Evolutionary conservation across 30 jellyfish, hydroid and myxozoan genomes (phyloP).

Genomic region (Catostylus mosaicus): DNA sequence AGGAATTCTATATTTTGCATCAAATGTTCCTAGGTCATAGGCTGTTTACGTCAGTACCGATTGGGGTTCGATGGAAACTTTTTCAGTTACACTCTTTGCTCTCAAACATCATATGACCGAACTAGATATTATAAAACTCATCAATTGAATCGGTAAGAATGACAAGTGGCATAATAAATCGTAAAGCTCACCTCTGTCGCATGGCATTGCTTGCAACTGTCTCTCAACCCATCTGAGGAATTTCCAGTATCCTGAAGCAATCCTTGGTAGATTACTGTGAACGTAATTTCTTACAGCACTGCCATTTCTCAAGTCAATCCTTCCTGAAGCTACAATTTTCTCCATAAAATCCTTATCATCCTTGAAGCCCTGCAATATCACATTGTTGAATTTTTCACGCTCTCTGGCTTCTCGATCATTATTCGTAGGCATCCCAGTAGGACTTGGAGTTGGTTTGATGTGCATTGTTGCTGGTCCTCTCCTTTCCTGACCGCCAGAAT

Average conservation of each 20-base stretch:
- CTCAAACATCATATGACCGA: no score
- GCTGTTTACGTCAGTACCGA: no score
- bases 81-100: no score
- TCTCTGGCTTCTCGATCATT: not conserved
- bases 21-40: no score
- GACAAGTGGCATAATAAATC: no score
- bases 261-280: not conserved
- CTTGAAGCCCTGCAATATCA: not conserved
- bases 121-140: no score
- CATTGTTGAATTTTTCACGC: not conserved
- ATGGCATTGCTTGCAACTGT: not conserved
- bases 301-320: not conserved
- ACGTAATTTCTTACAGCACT: not conserved
- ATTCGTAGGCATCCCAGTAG: not conserved
- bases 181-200: constrained; percentile 4
- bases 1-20: no score
- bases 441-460: not conserved
- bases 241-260: constrained; percentile 2
- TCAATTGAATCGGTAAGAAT: no score
- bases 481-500: not conserved
- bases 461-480: not conserved
- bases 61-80: no score
- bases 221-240: not conserved
- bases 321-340: not conserved
- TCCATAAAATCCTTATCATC: not conserved